phyloP scores from a whole-genome alignment of 2,888 invertebrate species.

The Machimus atricapillus region DNA sequence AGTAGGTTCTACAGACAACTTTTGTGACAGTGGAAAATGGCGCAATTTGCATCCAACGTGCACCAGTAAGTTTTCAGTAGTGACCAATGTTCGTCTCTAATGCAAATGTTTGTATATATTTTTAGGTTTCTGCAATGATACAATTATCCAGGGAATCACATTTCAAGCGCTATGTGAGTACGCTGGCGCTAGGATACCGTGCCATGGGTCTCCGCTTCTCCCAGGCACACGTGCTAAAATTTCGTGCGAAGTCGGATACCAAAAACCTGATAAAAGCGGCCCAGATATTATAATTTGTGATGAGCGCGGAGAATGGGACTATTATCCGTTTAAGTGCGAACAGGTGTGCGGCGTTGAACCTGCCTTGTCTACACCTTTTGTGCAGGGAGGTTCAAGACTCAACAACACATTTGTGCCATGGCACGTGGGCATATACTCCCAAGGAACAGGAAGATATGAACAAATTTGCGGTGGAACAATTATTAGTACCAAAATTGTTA shows the following conservation, averaged over 20 bases:
- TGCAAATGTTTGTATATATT: neutral
- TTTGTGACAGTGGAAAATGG: conserved; percentile 5
- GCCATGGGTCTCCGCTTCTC: conserved; percentile 37
- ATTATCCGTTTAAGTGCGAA: conserved; percentile 50
- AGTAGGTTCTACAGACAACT: neutral
- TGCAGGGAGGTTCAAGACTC: neutral
- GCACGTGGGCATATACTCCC: conserved; percentile 53
- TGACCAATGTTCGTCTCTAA: neutral
- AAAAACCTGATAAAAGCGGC: conserved; percentile 12
- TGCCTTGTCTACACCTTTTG: neutral
- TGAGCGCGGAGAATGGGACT: conserved; percentile 52
- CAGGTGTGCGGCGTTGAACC: conserved; percentile 52
- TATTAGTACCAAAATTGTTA: conserved; percentile 51
- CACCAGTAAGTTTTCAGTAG: conserved; percentile 8
- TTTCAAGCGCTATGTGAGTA: conserved; percentile 42
- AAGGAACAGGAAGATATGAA: neutral
- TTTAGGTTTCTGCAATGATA: conserved; percentile 1
- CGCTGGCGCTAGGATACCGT: conserved; percentile 40
- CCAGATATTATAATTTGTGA: conserved; percentile 48
- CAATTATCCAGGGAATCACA: neutral
- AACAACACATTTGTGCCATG: conserved; percentile 52
- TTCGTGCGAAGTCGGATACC: conserved; percentile 42
- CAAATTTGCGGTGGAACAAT: conserved; percentile 53
- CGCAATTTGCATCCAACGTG: conserved; percentile 6
- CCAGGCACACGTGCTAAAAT: conserved; percentile 48